Evolutionary conservation across 1,140 invertebrate species (phyloP).

Genomic region (Elymnias hypermnestra): DNA sequence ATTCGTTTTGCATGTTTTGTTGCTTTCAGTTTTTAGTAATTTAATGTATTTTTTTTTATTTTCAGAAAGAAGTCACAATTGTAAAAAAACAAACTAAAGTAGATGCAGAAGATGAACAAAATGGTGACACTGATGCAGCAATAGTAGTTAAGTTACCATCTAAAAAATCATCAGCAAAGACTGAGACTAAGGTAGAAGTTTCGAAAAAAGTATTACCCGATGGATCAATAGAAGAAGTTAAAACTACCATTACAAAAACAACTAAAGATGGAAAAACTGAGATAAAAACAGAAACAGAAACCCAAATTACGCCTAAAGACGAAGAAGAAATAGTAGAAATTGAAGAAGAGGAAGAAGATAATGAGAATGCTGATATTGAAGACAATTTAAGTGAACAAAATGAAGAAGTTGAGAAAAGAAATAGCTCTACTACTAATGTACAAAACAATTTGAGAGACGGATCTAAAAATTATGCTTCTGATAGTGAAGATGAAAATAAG

Average conservation of each 20-base stretch:
- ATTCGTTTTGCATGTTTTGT: not conserved
- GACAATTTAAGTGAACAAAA: constrained; percentile 29
- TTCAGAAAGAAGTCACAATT: constrained; percentile 58
- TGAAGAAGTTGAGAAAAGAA: constrained; percentile 25
- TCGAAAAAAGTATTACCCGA: constrained; percentile 57
- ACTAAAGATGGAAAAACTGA: constrained; percentile 61
- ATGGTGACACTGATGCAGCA: constrained; percentile 54
- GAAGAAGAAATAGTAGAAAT: constrained; percentile 32
- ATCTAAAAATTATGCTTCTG: constrained; percentile 27
- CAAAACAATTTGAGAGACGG: not conserved
- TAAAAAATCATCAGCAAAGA: constrained; percentile 59
- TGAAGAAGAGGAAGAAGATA: constrained; percentile 17
- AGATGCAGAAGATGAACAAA: constrained; percentile 41
- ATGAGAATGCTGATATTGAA: constrained; percentile 25
- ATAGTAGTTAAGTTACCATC: constrained; percentile 52
- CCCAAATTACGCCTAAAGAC: constrained; percentile 53
- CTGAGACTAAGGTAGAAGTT: constrained; percentile 65
- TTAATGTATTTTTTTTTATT: constrained; percentile 27
- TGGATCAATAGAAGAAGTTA: constrained; percentile 57
- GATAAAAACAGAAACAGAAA: constrained; percentile 59
- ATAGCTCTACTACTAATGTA: too few relatives aligned
- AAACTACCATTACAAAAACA: constrained; percentile 62
- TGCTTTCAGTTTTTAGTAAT: constrained; percentile 7
- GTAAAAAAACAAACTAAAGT: constrained; percentile 50
- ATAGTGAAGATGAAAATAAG: constrained; percentile 20